Conservation (phyloP, 2,113 vertebrate species). For the Cynoglossus semilaevis region DNA sequence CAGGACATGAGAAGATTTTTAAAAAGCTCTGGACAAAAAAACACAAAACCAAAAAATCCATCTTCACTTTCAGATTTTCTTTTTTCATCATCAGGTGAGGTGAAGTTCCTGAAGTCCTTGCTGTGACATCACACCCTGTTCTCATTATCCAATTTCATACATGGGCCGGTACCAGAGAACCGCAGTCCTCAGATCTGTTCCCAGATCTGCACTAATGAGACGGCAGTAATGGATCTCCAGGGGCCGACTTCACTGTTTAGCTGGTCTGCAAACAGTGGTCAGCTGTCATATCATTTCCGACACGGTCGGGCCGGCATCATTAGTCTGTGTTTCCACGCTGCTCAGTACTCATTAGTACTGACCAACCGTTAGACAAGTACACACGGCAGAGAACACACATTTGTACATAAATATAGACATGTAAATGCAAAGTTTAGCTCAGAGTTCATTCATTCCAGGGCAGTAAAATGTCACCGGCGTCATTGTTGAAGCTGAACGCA, state of each 20-base stretch:
- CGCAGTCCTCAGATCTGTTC: conserved; percentile 26
- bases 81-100: too few relatives aligned
- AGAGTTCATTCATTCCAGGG: conserved; percentile 22
- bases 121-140: not conserved
- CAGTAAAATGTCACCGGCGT: conserved; percentile 42
- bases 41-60: too few relatives aligned
- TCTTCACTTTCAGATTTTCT: too few relatives aligned
- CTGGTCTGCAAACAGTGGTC: conserved; percentile 40
- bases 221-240: conserved; percentile 43
- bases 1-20: too few relatives aligned
- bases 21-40: too few relatives aligned
- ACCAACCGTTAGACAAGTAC: conserved; percentile 17
- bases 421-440: conserved; percentile 26
- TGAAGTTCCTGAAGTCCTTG: not conserved
- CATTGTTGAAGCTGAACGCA: conserved; percentile 28
- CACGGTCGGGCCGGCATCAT: conserved; percentile 55
- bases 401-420: conserved; percentile 6
- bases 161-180: conserved; percentile 10
- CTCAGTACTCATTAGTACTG: conserved; percentile 57
- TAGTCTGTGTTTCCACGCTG: conserved; percentile 49
- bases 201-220: conserved; percentile 54
- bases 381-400: not conserved
- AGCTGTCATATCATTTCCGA: conserved; percentile 23
- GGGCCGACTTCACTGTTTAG: conserved; percentile 21
- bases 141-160: conserved; percentile 17